Percentiles rank a stretch among this genome's conserved stretches.
Evolutionary conservation across 2,113 vertebrate genomes (phyloP).

Genomic region (Nothobranchius kuhntae): DNA sequence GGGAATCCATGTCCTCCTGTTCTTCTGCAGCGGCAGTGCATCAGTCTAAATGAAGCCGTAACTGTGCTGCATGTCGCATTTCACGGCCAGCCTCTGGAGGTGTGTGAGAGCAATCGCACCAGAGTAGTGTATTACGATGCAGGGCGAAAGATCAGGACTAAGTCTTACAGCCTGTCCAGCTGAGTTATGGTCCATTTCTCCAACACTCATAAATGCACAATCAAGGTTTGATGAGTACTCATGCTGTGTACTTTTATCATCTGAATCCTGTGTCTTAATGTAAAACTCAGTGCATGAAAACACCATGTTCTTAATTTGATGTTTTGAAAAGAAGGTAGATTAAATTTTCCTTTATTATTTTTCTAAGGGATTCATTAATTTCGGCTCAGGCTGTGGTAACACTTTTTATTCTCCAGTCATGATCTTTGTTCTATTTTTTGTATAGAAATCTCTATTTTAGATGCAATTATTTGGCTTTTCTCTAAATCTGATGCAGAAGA

Average conservation of each 20-base stretch:
- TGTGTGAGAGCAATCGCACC: constrained; percentile 32
- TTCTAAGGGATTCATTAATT: not conserved
- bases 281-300: not conserved
- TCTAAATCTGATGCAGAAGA: not conserved
- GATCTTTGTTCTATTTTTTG: too few relatives aligned
- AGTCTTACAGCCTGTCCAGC: constrained; percentile 24
- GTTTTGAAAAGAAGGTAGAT: not conserved
- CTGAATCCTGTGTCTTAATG: not conserved
- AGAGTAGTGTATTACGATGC: constrained; percentile 34
- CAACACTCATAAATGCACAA: constrained; percentile 3
- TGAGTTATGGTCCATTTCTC: constrained; percentile 41
- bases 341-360: not conserved
- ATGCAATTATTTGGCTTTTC: not conserved
- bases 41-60: constrained; percentile 25
- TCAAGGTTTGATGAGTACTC: constrained; percentile 21
- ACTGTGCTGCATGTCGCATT: constrained; percentile 28
- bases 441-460: too few relatives aligned
- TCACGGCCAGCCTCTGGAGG: constrained; percentile 23
- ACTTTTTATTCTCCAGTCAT: too few relatives aligned
- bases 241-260: constrained; percentile 6
- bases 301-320: not conserved
- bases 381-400: too few relatives aligned
- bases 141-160: constrained; percentile 49
- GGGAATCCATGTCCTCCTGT: not conserved
- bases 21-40: not conserved